Conservation (phyloP, 2,888 invertebrate species). For the Spisula subtruncata region DNA sequence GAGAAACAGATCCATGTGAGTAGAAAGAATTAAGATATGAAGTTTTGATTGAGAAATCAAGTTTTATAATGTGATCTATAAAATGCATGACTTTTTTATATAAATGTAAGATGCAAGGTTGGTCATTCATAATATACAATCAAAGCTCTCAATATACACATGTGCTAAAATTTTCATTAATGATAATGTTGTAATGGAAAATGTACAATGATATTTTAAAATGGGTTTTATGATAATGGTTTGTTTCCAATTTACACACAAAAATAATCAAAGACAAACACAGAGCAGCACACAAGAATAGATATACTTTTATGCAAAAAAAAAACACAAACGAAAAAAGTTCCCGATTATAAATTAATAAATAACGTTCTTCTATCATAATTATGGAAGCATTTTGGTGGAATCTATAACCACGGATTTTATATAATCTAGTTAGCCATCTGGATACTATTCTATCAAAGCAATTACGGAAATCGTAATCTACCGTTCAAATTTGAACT, state of each 20-base stretch:
- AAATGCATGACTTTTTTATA: constrained; percentile 31
- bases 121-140: constrained; percentile 27
- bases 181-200: constrained; percentile 48
- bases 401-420: constrained; percentile 11
- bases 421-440: constrained; percentile 12
- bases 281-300: constrained; percentile 3
- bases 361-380: constrained; percentile 26
- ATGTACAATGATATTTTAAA: constrained; percentile 47
- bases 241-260: constrained; percentile 20
- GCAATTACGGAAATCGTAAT: too few relatives aligned
- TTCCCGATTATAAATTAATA: constrained; percentile 19
- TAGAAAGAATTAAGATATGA: background rate
- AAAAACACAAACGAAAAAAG: constrained; percentile 3
- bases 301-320: background rate
- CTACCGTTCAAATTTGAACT: too few relatives aligned
- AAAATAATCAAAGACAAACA: constrained; percentile 24
- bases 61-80: background rate
- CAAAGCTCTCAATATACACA: constrained; percentile 48
- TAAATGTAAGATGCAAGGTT: constrained; percentile 23
- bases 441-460: too few relatives aligned
- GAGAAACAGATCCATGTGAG: background rate
- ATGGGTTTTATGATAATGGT: constrained; percentile 33
- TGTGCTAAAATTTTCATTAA: constrained; percentile 46
- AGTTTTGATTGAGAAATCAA: background rate
- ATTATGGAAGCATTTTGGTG: constrained; percentile 25